Base-by-base conservation (phyloP, 1,140 invertebrate species). In the Steinernema khuongi region DNA sequence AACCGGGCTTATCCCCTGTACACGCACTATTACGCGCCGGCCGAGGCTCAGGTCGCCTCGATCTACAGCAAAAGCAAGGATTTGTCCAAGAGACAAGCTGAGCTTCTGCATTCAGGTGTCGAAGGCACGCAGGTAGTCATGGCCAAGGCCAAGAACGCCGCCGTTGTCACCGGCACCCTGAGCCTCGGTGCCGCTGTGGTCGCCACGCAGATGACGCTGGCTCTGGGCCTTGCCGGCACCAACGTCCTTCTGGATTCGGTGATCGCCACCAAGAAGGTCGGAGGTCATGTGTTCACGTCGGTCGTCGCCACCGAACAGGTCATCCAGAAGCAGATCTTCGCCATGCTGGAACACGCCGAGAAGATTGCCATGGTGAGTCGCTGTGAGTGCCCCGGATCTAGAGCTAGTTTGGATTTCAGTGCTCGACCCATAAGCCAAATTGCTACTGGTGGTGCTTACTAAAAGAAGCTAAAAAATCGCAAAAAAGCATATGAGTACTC, bases 51-150 rank as follows among this genome's bases (percentile, higher is more conserved):
- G 26, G 19, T 60, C 11, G 26, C 50, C 50, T 7, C 11, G 11
- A n/a, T 60, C 50, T 60, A 22, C 50, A 60, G 22, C 50, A 11
- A 60, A 60, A 60, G 50, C 50, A 60, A 60, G 50, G 50, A 60
- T 60, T 26, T 60, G 11, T 11, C 11, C 2, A 17, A 17, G 11
- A 26, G 50, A 60, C 50, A 60, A 60, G 22, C 50, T 26, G 26
- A 14, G 4, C 11, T 60, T 22, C 22, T 17, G 11, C 11, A 60
- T 60, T 60, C 22, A 60, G 50, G 50, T 60, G 50, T 60, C 50
- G 26, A 60, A 14, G 50, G 50, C 50, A 60, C 50, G 11, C 11
- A 60, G 4, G 50, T n/a, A 4, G 50, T 60, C 11, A 26, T 60
- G 50, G 26, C 14, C 50, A 60, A 60, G 50, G 50, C 50, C 26